Percentiles rank a stretch among this genome's conserved stretches.
These are phyloP conservation scores for Lepidostoma basale DNA, from an alignment of 1,140 invertebrate genomes.

Conservation along the genomic window DNA sequence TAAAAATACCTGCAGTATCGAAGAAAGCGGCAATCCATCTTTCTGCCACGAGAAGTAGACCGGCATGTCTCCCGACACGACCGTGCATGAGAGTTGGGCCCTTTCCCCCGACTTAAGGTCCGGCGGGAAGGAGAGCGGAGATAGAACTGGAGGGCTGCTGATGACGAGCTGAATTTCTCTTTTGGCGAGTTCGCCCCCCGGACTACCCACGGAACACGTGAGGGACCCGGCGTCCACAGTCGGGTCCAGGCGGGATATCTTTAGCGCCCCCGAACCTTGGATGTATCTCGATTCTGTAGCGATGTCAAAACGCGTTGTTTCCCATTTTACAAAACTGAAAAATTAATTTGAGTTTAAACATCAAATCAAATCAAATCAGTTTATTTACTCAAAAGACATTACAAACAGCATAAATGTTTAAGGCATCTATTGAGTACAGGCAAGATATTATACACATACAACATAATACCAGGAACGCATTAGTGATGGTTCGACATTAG, in stretches of 20 bases:
- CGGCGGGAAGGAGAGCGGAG: conserved; percentile 73
- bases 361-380: no score
- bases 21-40: conserved; percentile 66
- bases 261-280: conserved; percentile 72
- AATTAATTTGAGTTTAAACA: background rate
- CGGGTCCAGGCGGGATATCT: conserved; percentile 72
- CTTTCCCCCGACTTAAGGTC: conserved; percentile 78
- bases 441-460: no score
- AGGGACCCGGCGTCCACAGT: conserved; percentile 64
- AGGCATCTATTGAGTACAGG: no score
- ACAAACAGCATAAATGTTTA: no score
- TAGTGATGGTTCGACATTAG: no score
- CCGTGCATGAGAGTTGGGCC: conserved; percentile 80
- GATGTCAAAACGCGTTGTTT: conserved; percentile 50
- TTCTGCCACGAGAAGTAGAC: conserved; percentile 84
- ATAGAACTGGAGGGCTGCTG: conserved; percentile 76
- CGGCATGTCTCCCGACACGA: conserved; percentile 84
- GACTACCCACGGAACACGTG: conserved; percentile 75
- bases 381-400: no score
- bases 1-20: conserved; percentile 56
- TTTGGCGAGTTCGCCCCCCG: conserved; percentile 72
- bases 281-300: conserved; percentile 54
- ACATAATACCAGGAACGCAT: no score
- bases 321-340: conserved; percentile 58
- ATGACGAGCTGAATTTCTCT: conserved; percentile 68